Percentiles rank a stretch among this genome's conserved stretches.
These are phyloP conservation scores for Mylabris phalerata DNA, from an alignment of 1,140 invertebrate genomes.

Conservation along the genomic window DNA sequence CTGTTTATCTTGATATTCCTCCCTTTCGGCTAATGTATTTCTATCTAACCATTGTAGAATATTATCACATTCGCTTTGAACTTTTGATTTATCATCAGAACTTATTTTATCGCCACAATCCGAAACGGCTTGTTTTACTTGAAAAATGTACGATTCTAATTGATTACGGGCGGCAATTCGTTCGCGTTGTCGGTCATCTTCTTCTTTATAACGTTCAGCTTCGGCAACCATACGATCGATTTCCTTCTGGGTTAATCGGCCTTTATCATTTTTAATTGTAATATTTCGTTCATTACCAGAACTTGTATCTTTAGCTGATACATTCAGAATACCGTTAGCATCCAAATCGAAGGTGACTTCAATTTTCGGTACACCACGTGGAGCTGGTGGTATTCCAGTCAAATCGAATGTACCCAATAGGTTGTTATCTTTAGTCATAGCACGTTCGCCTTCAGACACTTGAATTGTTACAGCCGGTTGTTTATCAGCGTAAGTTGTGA, in stretches of 20 bases:
- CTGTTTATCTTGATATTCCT: slow-evolving; percentile 65
- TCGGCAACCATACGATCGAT: slow-evolving; percentile 74
- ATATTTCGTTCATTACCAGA: slow-evolving; percentile 53
- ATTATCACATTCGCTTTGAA: slow-evolving; percentile 48
- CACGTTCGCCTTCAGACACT: slow-evolving; percentile 31
- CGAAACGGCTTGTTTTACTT: slow-evolving; percentile 56
- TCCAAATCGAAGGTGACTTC: slow-evolving; percentile 50
- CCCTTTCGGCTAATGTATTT: slow-evolving; percentile 61
- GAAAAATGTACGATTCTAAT: slow-evolving; percentile 75
- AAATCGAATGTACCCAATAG: slow-evolving; percentile 62
- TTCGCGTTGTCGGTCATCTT: slow-evolving; percentile 57
- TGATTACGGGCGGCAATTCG: slow-evolving; percentile 65
- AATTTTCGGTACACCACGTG: slow-evolving; percentile 54
- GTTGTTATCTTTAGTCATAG: slow-evolving; percentile 58
- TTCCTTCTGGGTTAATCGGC: slow-evolving; percentile 67
- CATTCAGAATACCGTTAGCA: slow-evolving; percentile 62
- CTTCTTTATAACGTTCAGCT: slow-evolving; percentile 52
- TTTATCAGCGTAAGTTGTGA: slow-evolving; percentile 55
- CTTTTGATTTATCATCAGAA: slow-evolving; percentile 50
- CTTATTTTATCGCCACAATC: slow-evolving; percentile 47
- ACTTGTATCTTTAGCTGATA: slow-evolving; percentile 48
- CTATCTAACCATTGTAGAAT: slow-evolving; percentile 50
- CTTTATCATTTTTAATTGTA: slow-evolving; percentile 78
- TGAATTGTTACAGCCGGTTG: slow-evolving; percentile 69
- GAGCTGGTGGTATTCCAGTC: slow-evolving; percentile 73